These are phyloP conservation scores for Pharmacophagus antenor DNA, from an alignment of 2,888 invertebrate species.

Conservation along the genomic window DNA sequence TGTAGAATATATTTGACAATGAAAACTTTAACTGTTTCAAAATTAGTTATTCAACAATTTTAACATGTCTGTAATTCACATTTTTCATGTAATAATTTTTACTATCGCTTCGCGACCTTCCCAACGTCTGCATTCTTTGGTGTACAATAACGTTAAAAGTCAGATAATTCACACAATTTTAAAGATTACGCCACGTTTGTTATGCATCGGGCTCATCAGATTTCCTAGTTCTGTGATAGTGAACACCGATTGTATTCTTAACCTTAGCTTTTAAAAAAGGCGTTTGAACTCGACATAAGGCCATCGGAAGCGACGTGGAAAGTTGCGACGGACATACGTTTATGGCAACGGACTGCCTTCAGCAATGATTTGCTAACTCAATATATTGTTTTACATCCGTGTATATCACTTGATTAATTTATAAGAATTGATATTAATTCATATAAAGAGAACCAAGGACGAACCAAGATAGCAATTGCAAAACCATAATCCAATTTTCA, in stretches of 20 bases:
- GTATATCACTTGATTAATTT: neutral
- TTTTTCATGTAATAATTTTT: neutral
- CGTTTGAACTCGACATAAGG: slow-evolving; percentile 18
- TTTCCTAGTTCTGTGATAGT: slow-evolving; percentile 27
- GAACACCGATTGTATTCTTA: slow-evolving; percentile 12
- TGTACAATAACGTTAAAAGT: slow-evolving; percentile 30
- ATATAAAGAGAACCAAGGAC: no score
- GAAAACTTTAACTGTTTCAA: neutral
- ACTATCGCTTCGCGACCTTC: slow-evolving; percentile 12
- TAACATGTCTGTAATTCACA: neutral
- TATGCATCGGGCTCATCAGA: slow-evolving; percentile 26
- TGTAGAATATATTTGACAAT: no score
- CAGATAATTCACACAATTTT: slow-evolving; percentile 31
- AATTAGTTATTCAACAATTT: neutral
- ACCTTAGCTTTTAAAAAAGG: slow-evolving; percentile 11
- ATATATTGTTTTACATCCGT: slow-evolving; percentile 22
- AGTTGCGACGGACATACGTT: slow-evolving; percentile 19
- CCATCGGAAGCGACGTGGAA: slow-evolving; percentile 27
- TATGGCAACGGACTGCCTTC: slow-evolving; percentile 19
- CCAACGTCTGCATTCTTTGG: slow-evolving; percentile 16
- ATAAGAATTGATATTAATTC: neutral
- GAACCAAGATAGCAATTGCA: no score
- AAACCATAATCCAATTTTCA: neutral
- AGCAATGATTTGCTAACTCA: slow-evolving; percentile 20
- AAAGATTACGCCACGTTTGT: slow-evolving; percentile 18